phyloP scores from a whole-genome alignment of 37 sponge, comb jelly and placozoan genomes.

The Chondrilla cf. caribensis region DNA sequence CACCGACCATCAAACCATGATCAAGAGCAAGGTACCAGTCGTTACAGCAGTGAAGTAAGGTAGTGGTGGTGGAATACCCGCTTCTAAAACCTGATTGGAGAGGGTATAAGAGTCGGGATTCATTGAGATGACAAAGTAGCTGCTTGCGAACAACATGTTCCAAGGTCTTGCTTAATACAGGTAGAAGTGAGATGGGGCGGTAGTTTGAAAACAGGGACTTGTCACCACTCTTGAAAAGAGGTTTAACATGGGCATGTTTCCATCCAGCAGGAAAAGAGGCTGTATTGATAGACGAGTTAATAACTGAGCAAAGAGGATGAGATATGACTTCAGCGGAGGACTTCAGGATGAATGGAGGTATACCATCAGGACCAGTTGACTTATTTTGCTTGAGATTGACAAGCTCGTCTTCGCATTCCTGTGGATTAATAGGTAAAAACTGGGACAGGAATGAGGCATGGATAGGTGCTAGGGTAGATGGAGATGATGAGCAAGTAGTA shows the following conservation, averaged over 20 bases:
- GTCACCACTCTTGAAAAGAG: background rate
- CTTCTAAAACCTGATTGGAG: background rate
- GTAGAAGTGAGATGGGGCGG: background rate
- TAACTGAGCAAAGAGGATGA: background rate
- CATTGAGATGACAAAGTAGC: background rate
- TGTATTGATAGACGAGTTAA: background rate
- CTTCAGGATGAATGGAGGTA: background rate
- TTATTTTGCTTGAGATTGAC: background rate
- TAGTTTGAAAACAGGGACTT: background rate
- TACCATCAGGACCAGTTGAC: background rate
- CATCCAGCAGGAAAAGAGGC: background rate
- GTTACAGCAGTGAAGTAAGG: background rate
- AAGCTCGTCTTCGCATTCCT: background rate
- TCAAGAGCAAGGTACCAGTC: constrained; percentile 1
- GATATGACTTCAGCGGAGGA: background rate
- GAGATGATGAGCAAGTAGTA: no score
- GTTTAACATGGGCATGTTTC: background rate
- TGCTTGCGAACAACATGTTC: background rate
- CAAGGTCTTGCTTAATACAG: background rate
- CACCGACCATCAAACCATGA: background rate
- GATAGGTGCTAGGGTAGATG: no score
- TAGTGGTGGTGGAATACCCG: background rate
- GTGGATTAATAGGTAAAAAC: background rate
- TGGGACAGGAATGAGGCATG: no score
- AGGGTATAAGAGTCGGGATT: background rate